Evolutionary conservation across 2,888 invertebrate species (phyloP), one percentile per base, ranked within the genome.

Genomic region (Imbricaverruca yamaguchii): DNA sequence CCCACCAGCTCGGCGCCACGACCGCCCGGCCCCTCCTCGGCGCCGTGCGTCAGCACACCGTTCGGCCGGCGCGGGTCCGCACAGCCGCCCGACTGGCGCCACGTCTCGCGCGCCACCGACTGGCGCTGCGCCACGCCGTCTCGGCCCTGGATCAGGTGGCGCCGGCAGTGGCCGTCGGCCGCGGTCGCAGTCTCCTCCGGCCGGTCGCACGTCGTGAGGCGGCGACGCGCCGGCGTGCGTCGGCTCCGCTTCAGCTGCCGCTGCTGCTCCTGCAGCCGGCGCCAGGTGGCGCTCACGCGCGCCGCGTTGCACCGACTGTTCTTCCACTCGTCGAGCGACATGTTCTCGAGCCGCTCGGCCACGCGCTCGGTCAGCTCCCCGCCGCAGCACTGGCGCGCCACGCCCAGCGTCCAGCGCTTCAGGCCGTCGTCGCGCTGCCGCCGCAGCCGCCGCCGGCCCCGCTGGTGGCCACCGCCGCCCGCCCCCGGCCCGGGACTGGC

Each of bases 61-160:
- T 18, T 25, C 21, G 53, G 39, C 63, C 59, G 39, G 10, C 53
- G n/a, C n/a, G 10, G n/a, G 53, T 63, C 67, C 15, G 39, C 11
- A 15, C n/a, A 7, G n/a, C 7, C 63, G 0, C 55, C 25, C 53
- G 21, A 0, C 25, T n/a, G n/a, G 74, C 78, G 79, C 61, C 78
- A 77, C 55, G 81, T 80, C 53, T 81, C 81, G 15, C 79, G 82
- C 25, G 79, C 82, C 18, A 82, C 81, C n/a, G 81, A 81, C 18
- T 81, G 77, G 8, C 81, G 83, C 67, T 56, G 59, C 23, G 81
- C 80, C 18, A 77, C 81, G 15, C 81, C 81, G 12, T 81, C 81
- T 6, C 74, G 80, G 6, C 74, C 79, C 13, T 82, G 82, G 18
- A 74, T 74, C 53, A 78, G 63, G n/a, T 61, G 81, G 53, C 79